Evolutionary conservation across 2,113 vertebrate species (phyloP).

Genomic region (western clawed frog (Xenopus tropicalis)): UCB_Xtro_10.0 CM004449.2:13606001-13606500

Average conservation of each 20-base stretch:
- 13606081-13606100: background rate
- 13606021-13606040: background rate
- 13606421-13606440: no score
- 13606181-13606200: background rate
- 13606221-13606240: background rate
- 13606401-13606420: no score
- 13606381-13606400: no score
- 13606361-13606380: no score
- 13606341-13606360: no score
- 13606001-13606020: background rate
- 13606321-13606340: no score
- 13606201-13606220: background rate
- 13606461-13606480: no score
- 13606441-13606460: no score
- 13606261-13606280: background rate
- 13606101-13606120: background rate
- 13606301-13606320: no score
- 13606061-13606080: background rate
- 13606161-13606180: background rate
- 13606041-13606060: background rate
- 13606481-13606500: no score
- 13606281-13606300: no score
- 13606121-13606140: background rate
- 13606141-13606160: background rate
- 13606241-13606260: background rate